Evolutionary conservation across 2,113 vertebrate genomes (phyloP).

Genomic region (Nesoenas mayeri): DNA sequence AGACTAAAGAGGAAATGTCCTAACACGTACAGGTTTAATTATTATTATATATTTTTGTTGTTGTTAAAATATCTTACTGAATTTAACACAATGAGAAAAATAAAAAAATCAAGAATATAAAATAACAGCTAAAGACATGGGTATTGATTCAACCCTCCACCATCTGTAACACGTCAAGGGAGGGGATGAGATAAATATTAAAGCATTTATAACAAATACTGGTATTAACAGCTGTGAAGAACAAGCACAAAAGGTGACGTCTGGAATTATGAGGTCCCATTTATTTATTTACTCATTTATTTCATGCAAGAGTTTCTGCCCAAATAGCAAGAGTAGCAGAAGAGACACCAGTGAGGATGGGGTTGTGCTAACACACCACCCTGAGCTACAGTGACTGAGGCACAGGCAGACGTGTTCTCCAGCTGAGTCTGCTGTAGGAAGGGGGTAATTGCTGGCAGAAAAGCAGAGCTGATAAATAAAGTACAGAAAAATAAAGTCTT

Average conservation of each 20-base stretch:
- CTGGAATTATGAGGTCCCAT: not conserved
- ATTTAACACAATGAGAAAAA: not conserved
- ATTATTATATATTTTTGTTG: not conserved
- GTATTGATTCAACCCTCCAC: not conserved
- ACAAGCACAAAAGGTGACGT: not conserved
- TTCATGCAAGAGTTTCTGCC: not conserved
- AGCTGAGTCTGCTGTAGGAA: not conserved
- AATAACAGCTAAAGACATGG: not conserved
- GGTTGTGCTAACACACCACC: not conserved
- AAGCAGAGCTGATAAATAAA: not conserved
- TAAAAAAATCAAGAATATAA: not conserved
- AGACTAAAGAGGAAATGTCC: not conserved
- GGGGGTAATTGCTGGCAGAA: not conserved
- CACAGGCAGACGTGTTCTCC: not conserved
- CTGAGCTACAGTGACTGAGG: not conserved
- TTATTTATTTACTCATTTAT: not conserved
- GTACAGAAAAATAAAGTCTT: not conserved
- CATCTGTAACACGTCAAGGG: not conserved
- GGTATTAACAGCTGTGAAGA: not conserved
- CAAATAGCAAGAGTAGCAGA: not conserved
- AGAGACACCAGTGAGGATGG: not conserved
- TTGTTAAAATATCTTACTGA: not conserved
- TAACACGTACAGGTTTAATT: not conserved
- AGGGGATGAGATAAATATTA: not conserved
- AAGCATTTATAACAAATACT: not conserved